These are phyloP conservation scores for Drosophila tanythrix DNA, from an alignment of 2,888 invertebrate genomes.

Conservation along the genomic window DNA sequence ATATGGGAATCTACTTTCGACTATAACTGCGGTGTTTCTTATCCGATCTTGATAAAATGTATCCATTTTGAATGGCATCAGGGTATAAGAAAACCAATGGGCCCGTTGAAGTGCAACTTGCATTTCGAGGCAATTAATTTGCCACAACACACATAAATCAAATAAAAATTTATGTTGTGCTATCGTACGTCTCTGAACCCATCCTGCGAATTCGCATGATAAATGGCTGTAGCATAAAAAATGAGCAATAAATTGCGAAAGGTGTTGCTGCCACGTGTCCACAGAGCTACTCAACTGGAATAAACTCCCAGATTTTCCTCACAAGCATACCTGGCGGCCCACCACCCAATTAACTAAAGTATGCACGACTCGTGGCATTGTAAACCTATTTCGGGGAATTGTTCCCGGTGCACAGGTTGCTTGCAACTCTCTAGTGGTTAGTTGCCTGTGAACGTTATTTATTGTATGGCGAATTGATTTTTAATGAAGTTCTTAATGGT, in stretches of 20 bases:
- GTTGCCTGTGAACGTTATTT: slow-evolving; percentile 38
- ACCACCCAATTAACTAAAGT: slow-evolving; percentile 41
- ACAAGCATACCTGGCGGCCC: slow-evolving; percentile 34
- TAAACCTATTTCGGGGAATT: slow-evolving; percentile 11
- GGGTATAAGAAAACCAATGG: background rate
- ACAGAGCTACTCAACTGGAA: slow-evolving; percentile 6
- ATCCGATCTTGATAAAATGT: no score
- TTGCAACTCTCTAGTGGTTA: slow-evolving; percentile 22
- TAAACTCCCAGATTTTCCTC: slow-evolving; percentile 20
- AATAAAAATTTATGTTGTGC: slow-evolving; percentile 35
- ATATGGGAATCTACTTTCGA: no score
- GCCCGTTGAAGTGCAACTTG: slow-evolving; percentile 28
- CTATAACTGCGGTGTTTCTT: no score
- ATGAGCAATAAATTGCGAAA: slow-evolving; percentile 36
- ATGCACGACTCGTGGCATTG: slow-evolving; percentile 42
- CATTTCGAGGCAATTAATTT: slow-evolving; percentile 57
- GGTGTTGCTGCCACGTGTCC: slow-evolving; percentile 66
- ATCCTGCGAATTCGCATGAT: slow-evolving; percentile 56
- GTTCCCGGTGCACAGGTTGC: background rate
- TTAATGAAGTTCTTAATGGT: slow-evolving; percentile 46
- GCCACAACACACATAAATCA: slow-evolving; percentile 56
- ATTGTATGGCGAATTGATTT: slow-evolving; percentile 61
- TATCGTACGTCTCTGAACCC: slow-evolving; percentile 8
- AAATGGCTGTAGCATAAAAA: slow-evolving; percentile 50
- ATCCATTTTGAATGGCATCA: no score